Conservation (phyloP, 2,113 vertebrate species). For the Elanoides forficatus region DNA sequence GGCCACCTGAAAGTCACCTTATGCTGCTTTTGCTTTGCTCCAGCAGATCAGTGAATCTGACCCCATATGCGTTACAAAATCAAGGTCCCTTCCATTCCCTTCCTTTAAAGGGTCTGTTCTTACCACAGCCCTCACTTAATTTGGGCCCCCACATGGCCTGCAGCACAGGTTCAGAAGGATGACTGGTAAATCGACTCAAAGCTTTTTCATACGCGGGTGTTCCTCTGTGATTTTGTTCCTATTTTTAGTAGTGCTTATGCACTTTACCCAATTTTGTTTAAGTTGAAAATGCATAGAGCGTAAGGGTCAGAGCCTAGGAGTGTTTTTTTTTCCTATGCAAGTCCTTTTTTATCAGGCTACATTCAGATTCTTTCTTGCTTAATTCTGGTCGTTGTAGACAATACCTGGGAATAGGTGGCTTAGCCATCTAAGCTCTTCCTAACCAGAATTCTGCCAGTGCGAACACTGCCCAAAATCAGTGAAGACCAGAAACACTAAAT, state of each 20-base stretch:
- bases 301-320: not conserved
- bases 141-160: not conserved
- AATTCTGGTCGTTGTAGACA: not conserved
- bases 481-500: not conserved
- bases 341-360: not conserved
- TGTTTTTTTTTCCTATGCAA: not conserved
- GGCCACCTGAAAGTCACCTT: not conserved
- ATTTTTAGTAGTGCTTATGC: not conserved
- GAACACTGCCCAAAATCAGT: not conserved
- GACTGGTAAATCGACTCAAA: not conserved
- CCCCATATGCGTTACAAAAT: not conserved
- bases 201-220: not conserved
- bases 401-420: not conserved
- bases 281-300: not conserved
- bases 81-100: no score
- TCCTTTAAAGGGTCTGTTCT: not conserved
- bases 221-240: not conserved
- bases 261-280: not conserved
- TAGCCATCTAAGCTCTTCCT: not conserved
- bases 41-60: not conserved
- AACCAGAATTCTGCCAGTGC: not conserved
- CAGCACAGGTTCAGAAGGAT: not conserved
- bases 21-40: not conserved
- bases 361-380: not conserved
- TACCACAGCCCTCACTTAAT: not conserved